Conservation (phyloP, 2,797 vertebrate species). For the Numenius phaeopus region DNA sequence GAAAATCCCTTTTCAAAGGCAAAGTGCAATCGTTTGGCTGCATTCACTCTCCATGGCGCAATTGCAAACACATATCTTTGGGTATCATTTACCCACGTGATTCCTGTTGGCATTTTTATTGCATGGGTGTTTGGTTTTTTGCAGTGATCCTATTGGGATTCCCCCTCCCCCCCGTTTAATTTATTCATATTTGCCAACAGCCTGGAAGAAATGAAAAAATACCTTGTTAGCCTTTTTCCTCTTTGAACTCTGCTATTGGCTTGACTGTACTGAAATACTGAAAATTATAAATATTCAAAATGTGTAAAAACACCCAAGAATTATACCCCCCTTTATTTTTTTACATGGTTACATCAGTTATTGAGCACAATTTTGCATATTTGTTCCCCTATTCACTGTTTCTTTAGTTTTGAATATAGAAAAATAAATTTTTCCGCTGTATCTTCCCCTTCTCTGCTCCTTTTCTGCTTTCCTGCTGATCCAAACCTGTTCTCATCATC, state of each 20-base stretch:
- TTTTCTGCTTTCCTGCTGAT: background rate
- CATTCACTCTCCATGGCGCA: accelerated
- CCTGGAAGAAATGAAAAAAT: background rate
- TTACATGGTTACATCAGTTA: background rate
- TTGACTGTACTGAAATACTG: background rate
- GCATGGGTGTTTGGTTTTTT: accelerated
- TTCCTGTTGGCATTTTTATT: background rate
- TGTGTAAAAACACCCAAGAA: background rate
- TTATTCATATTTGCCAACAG: background rate
- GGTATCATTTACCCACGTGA: background rate
- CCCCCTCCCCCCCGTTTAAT: background rate
- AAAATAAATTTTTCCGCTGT: background rate
- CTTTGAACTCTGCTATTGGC: background rate
- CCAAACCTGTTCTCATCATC: background rate
- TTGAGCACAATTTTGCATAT: background rate
- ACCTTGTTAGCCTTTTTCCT: background rate
- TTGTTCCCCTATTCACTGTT: too few species aligned
- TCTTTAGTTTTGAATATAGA: background rate
- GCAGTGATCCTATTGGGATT: too few species aligned
- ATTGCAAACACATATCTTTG: too few species aligned
- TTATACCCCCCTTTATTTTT: background rate
- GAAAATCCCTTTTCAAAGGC: background rate
- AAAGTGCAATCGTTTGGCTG: accelerated
- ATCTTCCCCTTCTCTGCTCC: background rate
- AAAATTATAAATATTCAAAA: background rate